phyloP scores from a whole-genome alignment of 64 coral and sea anemone genomes.

The Porites australiensis region DNA sequence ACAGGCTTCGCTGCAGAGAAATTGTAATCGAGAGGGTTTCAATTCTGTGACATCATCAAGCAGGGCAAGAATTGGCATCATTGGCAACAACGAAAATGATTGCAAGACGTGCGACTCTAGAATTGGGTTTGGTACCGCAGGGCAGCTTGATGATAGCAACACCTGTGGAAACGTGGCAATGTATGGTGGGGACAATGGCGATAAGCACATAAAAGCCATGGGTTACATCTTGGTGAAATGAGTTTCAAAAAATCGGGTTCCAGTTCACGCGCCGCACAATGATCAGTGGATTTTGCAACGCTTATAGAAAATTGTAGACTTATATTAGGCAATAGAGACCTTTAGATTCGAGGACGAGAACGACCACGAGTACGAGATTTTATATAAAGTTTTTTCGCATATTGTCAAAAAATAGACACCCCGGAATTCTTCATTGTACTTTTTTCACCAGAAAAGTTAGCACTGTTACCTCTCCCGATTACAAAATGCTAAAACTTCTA shows the following conservation, averaged over 20 bases:
- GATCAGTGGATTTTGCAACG: too few relatives aligned
- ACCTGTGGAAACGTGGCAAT: conserved; percentile 18
- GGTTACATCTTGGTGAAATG: conserved; percentile 58
- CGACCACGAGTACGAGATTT: too few relatives aligned
- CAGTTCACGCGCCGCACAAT: not conserved
- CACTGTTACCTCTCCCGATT: too few relatives aligned
- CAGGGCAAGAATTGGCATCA: conserved; percentile 51
- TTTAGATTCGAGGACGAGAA: too few relatives aligned
- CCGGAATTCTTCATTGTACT: too few relatives aligned
- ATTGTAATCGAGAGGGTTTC: conserved; percentile 43
- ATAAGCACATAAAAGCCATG: conserved; percentile 12
- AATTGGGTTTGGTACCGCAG: conserved; percentile 33
- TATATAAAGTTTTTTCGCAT: too few relatives aligned
- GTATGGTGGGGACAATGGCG: conserved; percentile 3
- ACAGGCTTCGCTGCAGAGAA: conserved; percentile 15
- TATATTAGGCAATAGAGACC: too few relatives aligned
- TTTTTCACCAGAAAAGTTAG: too few relatives aligned
- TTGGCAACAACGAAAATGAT: conserved; percentile 36
- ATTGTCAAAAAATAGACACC: too few relatives aligned
- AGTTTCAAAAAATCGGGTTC: not conserved
- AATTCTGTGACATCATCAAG: conserved; percentile 1
- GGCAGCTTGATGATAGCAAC: not conserved
- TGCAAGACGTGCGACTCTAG: conserved; percentile 14
- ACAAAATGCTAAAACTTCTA: too few relatives aligned
- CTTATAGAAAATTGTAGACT: too few relatives aligned